Evolutionary conservation across 1,140 invertebrate genomes (phyloP), one percentile per base, ranked within the genome.

Genomic region (Zaprionus taronus): DNA sequence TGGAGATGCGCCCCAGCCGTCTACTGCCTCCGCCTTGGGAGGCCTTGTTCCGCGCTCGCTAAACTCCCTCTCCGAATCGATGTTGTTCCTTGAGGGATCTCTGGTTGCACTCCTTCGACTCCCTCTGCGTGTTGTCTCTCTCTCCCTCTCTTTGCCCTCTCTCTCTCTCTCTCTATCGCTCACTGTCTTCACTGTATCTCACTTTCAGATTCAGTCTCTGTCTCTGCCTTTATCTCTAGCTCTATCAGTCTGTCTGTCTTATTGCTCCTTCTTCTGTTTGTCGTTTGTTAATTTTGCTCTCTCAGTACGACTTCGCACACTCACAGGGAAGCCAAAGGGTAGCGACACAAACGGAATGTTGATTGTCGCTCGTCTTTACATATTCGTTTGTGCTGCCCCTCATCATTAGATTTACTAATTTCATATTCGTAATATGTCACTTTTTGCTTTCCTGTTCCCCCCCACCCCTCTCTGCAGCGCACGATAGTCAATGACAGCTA

Each of bases 321-420:
- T 24, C 34, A 65, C 68, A 65, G 38, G 80, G 72, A 56, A 47
- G 67, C 76, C 80, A 69, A 56, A 65, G 60, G 71, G 62, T 76
- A 63, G 67, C 67, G 73, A 72, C 77, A 73, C 72, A 78, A 79
- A 64, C 71, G 55, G 61, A 77, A 69, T 74, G 69, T 66, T 78
- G 79, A 79, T 85, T 80, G 75, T 85, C 82, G 71, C 83, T 86
- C 26, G 79, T 68, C 72, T 82, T 73, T 68, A 85, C 79, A 85
- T 86, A 82, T 68, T 79, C 72, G 67, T 81, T 75, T 76, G 75
- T 85, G 57, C 65, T 77, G 78, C 68, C 72, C 79, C 71, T 86
- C 72, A 74, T 74, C 51, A 70, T 74, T 56, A 57, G 31, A 57
- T 62, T 56, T 55, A 75, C 38, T 51, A 22, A 41, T 61, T 47